Evolutionary conservation across 2,797 vertebrate species (phyloP).

Genomic region (Jordanella pulchra): DNA sequence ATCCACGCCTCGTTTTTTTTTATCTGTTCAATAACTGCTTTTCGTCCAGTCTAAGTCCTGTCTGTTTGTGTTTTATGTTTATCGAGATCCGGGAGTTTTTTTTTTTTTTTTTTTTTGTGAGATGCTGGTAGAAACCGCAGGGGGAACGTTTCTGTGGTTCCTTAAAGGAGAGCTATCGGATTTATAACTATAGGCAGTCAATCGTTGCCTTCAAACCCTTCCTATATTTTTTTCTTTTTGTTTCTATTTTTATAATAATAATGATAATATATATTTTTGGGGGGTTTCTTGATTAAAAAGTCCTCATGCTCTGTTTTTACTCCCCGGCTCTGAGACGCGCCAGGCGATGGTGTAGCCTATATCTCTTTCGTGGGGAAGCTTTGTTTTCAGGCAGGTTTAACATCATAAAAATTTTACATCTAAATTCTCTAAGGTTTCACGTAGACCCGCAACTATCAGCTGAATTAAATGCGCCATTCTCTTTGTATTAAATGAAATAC

Average conservation of each 20-base stretch:
- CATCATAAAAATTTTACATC: neutral
- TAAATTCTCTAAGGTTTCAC: fast-evolving
- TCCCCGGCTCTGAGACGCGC: conserved; percentile 50
- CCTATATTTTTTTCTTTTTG: too few species aligned
- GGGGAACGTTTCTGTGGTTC: conserved; percentile 17
- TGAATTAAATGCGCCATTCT: neutral
- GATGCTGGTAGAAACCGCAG: conserved; percentile 45
- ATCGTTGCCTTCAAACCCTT: neutral
- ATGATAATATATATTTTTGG: neutral
- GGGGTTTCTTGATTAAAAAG: conserved; percentile 1
- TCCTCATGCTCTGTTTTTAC: neutral
- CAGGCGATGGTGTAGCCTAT: conserved; percentile 35
- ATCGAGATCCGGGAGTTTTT: neutral
- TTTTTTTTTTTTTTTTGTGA: conserved; percentile 1
- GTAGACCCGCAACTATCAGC: neutral
- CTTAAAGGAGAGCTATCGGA: neutral
- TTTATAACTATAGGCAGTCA: neutral
- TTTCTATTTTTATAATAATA: too few species aligned
- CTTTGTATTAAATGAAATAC: conserved; percentile 17
- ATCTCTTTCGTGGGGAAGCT: conserved; percentile 27
- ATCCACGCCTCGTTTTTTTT: neutral
- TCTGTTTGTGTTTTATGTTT: neutral
- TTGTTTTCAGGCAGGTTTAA: conserved; percentile 44
- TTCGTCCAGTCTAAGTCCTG: too few species aligned
- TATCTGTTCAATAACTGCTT: neutral